Evolutionary conservation across 2,888 invertebrate genomes (phyloP).

Genomic region (Sphaerophoria rueppellii): DNA sequence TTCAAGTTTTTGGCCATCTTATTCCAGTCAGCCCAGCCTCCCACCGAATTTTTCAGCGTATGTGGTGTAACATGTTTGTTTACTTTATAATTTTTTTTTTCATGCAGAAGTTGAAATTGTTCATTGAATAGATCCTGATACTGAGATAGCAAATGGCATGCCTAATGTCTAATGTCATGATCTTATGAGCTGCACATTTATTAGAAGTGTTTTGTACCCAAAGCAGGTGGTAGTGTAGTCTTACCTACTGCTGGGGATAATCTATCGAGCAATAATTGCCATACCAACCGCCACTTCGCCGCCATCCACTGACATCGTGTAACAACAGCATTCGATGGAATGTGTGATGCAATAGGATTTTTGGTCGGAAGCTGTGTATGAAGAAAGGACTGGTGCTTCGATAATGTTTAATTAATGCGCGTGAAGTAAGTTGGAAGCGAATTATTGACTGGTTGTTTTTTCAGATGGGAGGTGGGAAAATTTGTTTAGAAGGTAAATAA

Average conservation of each 20-base stretch:
- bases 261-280: slow-evolving; percentile 27
- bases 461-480: slow-evolving; percentile 17
- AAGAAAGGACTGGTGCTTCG: slow-evolving; percentile 44
- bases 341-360: slow-evolving; percentile 62
- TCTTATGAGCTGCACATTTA: slow-evolving; percentile 69
- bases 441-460: not conserved
- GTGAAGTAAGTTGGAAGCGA: slow-evolving; percentile 34
- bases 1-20: slow-evolving; percentile 21
- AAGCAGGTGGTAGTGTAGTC: slow-evolving; percentile 41
- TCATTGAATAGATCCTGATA: slow-evolving; percentile 64
- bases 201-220: slow-evolving; percentile 57
- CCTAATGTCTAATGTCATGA: slow-evolving; percentile 71
- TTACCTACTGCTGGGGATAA: slow-evolving; percentile 40
- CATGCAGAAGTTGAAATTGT: slow-evolving; percentile 58
- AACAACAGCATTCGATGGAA: slow-evolving; percentile 22
- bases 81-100: slow-evolving; percentile 22
- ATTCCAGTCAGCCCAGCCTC: slow-evolving; percentile 2
- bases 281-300: no score
- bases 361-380: slow-evolving; percentile 57
- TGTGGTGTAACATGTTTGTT: slow-evolving; percentile 61
- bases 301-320: not conserved
- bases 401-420: slow-evolving; percentile 71
- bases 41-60: not conserved
- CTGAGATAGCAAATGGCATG: slow-evolving; percentile 46
- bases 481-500: slow-evolving; percentile 5